phyloP scores from a whole-genome alignment of 2,113 vertebrate species.

The Nothoprocta perdicaria region DNA sequence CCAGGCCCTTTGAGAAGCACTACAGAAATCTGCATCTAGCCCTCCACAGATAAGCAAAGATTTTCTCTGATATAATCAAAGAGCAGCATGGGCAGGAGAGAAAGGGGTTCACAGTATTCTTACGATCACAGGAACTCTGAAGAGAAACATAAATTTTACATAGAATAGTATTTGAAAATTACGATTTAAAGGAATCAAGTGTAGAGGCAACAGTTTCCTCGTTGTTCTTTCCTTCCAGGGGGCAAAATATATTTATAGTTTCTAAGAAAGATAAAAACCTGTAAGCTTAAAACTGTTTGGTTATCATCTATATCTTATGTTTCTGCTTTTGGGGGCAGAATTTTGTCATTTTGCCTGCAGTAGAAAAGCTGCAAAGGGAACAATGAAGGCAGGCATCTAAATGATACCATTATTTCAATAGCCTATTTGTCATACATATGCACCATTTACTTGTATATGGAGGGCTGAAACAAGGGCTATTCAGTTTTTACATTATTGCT shows the following conservation, averaged over 20 bases:
- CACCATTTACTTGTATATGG: not conserved
- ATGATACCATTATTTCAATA: not conserved
- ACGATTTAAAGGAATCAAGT: not conserved
- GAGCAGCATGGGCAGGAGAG: not conserved
- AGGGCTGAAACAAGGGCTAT: conserved; percentile 14
- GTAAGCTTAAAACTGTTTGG: not conserved
- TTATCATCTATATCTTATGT: not conserved
- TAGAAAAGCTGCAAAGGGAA: conserved; percentile 4
- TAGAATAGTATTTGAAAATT: not conserved
- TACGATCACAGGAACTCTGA: not conserved
- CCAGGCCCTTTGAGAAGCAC: conserved; percentile 33
- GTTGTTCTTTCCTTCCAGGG: not conserved
- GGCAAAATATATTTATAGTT: not conserved
- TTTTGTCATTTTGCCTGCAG: not conserved
- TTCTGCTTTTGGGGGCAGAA: not conserved
- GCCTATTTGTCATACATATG: not conserved
- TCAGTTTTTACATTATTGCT: not conserved
- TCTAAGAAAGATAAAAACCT: not conserved
- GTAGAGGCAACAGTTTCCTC: not conserved
- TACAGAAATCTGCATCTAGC: conserved; percentile 21
- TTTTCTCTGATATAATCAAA: not conserved
- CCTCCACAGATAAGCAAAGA: not conserved
- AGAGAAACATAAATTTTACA: not conserved
- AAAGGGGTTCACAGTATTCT: not conserved
- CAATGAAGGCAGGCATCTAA: not conserved